These are phyloP conservation scores for Conomelus anceps DNA, from an alignment of 2,888 invertebrate species.

Conservation along the genomic window DNA sequence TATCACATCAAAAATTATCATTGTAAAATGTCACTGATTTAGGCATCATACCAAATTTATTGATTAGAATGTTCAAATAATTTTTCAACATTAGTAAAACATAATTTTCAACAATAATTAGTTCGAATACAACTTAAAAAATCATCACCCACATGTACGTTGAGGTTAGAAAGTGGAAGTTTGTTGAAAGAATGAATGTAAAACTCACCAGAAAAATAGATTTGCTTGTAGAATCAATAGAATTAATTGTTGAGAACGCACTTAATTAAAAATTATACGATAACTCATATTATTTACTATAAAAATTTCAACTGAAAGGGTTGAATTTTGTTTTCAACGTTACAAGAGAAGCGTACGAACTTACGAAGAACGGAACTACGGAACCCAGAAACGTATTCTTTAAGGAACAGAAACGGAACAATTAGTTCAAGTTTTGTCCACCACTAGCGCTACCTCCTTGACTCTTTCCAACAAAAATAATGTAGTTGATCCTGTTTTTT, in stretches of 20 bases:
- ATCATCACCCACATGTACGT: not conserved
- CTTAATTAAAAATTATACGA: not conserved
- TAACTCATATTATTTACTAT: not conserved
- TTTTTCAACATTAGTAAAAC: not conserved
- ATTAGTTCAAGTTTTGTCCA: not conserved
- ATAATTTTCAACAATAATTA: not conserved
- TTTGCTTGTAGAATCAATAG: not conserved
- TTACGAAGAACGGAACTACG: not conserved
- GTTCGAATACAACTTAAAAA: not conserved
- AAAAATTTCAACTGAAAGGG: not conserved
- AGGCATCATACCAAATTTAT: not conserved
- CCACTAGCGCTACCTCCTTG: not conserved
- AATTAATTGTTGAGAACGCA: not conserved
- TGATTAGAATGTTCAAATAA: not conserved
- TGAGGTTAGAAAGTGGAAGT: not conserved
- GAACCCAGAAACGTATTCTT: no score
- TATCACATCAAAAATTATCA: not conserved
- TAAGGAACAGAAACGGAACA: no score
- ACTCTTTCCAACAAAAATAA: no score
- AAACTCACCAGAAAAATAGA: not conserved
- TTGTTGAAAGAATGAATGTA: not conserved
- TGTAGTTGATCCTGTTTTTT: no score
- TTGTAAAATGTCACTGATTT: not conserved
- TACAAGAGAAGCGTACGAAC: not conserved
- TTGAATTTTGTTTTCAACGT: not conserved